phyloP scores from a whole-genome alignment of 1,140 invertebrate genomes.

The Scaptomyza graminum region DNA sequence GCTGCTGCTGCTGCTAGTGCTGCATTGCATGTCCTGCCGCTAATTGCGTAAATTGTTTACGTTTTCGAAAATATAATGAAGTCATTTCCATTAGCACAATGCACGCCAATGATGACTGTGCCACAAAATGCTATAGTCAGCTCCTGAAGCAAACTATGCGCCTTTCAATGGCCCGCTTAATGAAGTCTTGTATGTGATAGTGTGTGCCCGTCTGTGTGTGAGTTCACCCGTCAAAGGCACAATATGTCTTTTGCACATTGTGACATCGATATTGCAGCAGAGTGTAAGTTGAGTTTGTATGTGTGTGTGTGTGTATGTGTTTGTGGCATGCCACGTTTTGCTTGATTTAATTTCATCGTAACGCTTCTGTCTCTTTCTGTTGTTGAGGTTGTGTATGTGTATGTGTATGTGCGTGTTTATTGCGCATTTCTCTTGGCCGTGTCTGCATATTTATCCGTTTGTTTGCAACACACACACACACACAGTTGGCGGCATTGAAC shows the following conservation, averaged over 20 bases:
- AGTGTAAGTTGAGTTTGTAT: conserved; percentile 21
- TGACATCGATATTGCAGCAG: conserved; percentile 70
- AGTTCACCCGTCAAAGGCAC: conserved; percentile 41
- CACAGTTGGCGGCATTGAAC: conserved; percentile 64
- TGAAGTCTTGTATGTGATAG: conserved; percentile 33
- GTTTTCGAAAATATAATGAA: conserved; percentile 80
- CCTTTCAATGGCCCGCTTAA: conserved; percentile 42
- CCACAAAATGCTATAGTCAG: conserved; percentile 38
- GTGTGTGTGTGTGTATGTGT: conserved; percentile 36
- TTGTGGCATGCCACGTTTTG: conserved; percentile 72
- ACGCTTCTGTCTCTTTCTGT: conserved; percentile 43
- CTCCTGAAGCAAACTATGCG: conserved; percentile 18
- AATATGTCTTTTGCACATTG: conserved; percentile 34
- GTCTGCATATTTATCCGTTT: conserved; percentile 79
- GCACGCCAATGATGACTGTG: conserved; percentile 67
- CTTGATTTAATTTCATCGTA: conserved; percentile 76
- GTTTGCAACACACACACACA: conserved; percentile 48
- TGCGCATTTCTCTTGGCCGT: conserved; percentile 66
- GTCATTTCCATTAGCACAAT: conserved; percentile 78
- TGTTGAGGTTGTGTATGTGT: conserved; percentile 20
- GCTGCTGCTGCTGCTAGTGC: conserved; percentile 21
- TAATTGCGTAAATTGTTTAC: conserved; percentile 82
- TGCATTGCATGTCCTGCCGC: conserved; percentile 62
- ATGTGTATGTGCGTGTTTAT: conserved; percentile 70
- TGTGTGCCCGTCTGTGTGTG: conserved; percentile 3